Evolutionary conservation across 2,113 vertebrate species (phyloP).

Genomic region (Catharus minimus): DNA sequence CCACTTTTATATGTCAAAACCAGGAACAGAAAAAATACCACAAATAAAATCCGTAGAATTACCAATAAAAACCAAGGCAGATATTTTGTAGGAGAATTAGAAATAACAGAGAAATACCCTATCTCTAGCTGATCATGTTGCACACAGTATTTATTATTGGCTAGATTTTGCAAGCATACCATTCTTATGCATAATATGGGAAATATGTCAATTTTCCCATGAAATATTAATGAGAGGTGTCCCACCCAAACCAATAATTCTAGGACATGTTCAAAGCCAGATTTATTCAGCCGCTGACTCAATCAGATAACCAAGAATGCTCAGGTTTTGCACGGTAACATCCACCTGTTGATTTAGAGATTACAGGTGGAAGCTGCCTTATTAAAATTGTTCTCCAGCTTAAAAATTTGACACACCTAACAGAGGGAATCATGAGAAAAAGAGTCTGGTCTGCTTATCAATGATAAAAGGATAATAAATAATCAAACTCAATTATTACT

Average conservation of each 20-base stretch:
- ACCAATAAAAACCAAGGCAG: neutral
- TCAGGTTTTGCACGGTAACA: neutral
- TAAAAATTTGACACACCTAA: slow-evolving; percentile 5
- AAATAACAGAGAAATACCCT: neutral
- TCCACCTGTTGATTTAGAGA: slow-evolving; percentile 43
- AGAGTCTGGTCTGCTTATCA: neutral
- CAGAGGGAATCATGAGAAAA: neutral
- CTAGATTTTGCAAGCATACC: neutral
- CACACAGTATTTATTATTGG: neutral
- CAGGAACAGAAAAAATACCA: neutral
- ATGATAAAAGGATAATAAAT: neutral
- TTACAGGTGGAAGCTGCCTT: neutral
- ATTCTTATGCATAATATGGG: neutral
- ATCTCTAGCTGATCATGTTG: neutral
- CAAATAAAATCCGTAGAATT: neutral
- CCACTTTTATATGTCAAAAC: neutral
- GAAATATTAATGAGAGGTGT: neutral
- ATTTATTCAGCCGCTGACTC: neutral
- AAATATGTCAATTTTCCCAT: neutral
- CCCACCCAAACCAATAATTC: neutral
- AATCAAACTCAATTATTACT: slow-evolving; percentile 11
- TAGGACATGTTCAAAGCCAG: neutral
- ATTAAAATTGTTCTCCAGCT: neutral
- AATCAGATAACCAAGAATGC: neutral
- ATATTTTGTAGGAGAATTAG: neutral